Conservation (phyloP, 2,888 invertebrate genomes). For the Protula sp. region DNA sequence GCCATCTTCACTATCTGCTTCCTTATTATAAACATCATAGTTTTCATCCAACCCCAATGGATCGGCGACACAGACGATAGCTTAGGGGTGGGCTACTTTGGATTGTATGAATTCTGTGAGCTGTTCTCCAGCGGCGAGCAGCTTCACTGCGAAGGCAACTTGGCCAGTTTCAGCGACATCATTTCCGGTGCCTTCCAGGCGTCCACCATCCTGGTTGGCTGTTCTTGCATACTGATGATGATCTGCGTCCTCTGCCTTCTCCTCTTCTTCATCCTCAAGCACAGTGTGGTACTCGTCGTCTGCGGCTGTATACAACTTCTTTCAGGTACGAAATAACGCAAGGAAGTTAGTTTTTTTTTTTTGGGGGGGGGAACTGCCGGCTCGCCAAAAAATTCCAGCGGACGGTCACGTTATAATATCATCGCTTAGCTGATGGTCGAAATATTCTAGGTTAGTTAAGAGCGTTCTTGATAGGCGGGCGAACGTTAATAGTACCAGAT, state of each 20-base stretch:
- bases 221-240: conserved; percentile 74
- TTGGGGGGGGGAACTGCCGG: too few relatives aligned
- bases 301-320: conserved; percentile 94
- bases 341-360: too few relatives aligned
- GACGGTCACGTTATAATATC: too few relatives aligned
- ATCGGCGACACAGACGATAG: conserved; percentile 57
- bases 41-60: conserved; percentile 80
- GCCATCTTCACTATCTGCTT: conserved; percentile 96
- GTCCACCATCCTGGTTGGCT: conserved; percentile 81
- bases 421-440: too few relatives aligned
- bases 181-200: conserved; percentile 77
- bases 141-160: conserved; percentile 69
- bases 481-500: too few relatives aligned
- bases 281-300: conserved; percentile 84
- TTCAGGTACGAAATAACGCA: conserved; percentile 82
- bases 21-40: conserved; percentile 89
- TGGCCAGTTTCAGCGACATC: conserved; percentile 67
- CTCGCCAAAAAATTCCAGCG: too few relatives aligned
- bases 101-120: conserved; percentile 82
- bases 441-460: too few relatives aligned
- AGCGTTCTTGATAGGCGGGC: too few relatives aligned
- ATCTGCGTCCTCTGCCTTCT: conserved; percentile 81
- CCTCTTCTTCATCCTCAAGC: conserved; percentile 87
- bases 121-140: conserved; percentile 56
- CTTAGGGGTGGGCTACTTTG: conserved; percentile 78